These are phyloP conservation scores for Apeira syringaria DNA, from an alignment of 2,888 invertebrate genomes.

Conservation along the genomic window DNA sequence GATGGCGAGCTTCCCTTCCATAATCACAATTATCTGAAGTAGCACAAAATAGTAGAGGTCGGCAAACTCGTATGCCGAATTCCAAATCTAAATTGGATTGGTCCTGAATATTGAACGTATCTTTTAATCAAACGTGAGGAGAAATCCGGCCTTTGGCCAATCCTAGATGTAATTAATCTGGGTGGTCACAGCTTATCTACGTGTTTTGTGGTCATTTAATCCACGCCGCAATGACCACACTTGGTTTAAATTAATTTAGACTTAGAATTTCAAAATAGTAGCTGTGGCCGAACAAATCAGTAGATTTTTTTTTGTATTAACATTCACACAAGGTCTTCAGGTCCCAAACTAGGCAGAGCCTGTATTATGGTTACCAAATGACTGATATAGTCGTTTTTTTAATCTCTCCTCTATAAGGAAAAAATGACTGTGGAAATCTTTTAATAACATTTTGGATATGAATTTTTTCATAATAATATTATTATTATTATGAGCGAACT, in stretches of 20 bases:
- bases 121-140: conserved; percentile 20
- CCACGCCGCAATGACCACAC: neutral
- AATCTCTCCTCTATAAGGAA: too few relatives aligned
- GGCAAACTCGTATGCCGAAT: conserved; percentile 8
- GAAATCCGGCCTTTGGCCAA: conserved; percentile 6
- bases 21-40: conserved; percentile 6
- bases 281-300: too few relatives aligned
- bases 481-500: too few relatives aligned
- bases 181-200: conserved; percentile 5
- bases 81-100: conserved; percentile 23
- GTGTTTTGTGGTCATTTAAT: conserved; percentile 3
- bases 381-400: too few relatives aligned
- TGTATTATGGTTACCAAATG: too few relatives aligned
- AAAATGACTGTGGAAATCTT: too few relatives aligned
- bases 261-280: too few relatives aligned
- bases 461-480: too few relatives aligned
- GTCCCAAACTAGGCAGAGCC: too few relatives aligned
- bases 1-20: conserved; percentile 7
- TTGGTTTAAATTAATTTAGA: neutral
- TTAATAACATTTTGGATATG: too few relatives aligned
- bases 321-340: too few relatives aligned
- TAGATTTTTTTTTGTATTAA: too few relatives aligned
- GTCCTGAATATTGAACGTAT: conserved; percentile 21
- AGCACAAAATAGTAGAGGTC: neutral
- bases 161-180: conserved; percentile 18